Percentiles rank a stretch among this genome's conserved stretches.
phyloP scores from a whole-genome alignment of 2,888 invertebrate genomes.

The Dorcus hopei region DNA sequence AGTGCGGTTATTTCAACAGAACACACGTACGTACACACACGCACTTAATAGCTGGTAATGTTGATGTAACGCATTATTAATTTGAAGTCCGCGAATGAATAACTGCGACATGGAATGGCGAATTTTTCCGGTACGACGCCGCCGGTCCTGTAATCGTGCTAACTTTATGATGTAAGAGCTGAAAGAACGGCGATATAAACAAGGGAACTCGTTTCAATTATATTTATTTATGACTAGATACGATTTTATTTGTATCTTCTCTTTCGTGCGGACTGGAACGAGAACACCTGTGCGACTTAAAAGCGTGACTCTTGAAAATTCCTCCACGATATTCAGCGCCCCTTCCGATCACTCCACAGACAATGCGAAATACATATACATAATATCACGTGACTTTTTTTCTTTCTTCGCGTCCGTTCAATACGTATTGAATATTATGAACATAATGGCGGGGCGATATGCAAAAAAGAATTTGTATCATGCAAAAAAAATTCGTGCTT shows the following conservation, averaged over 20 bases:
- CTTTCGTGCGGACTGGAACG: constrained; percentile 21
- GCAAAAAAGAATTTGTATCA: too few species aligned
- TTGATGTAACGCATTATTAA: too few species aligned
- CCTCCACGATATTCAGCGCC: constrained; percentile 18
- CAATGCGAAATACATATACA: constrained; percentile 13
- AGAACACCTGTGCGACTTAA: constrained; percentile 29
- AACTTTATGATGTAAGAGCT: constrained; percentile 19
- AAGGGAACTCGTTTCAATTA: constrained; percentile 29
- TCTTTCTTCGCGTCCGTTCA: too few species aligned
- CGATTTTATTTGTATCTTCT: constrained; percentile 26
- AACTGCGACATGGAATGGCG: too few species aligned
- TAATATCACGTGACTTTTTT: not conserved
- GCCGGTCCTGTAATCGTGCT: not conserved
- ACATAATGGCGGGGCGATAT: too few species aligned
- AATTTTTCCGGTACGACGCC: not conserved
- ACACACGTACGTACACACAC: too few species aligned
- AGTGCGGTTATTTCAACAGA: too few species aligned
- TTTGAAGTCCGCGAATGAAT: too few species aligned
- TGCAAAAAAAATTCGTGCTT: too few species aligned
- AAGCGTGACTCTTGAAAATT: constrained; percentile 33
- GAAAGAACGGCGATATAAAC: constrained; percentile 20
- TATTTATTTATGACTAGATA: constrained; percentile 27
- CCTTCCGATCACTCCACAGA: constrained; percentile 16
- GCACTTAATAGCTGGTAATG: too few species aligned
- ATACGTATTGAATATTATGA: too few species aligned